Percentiles rank a stretch among this genome's conserved stretches.
Evolutionary conservation across 1,140 invertebrate species (phyloP).

Genomic region (Spodoptera litura): DNA sequence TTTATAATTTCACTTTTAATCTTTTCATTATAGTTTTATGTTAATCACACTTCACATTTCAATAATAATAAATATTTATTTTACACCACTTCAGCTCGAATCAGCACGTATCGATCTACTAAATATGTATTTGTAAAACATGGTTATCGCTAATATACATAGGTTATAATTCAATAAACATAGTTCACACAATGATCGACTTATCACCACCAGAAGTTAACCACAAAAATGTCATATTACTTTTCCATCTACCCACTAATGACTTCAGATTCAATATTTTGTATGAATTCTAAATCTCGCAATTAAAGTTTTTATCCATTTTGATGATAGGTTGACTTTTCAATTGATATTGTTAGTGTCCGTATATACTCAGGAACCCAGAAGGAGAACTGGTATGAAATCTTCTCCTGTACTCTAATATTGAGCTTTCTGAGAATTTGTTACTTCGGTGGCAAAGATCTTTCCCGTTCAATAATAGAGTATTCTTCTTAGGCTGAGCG

Average conservation of each 20-base stretch:
- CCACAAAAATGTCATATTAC: neutral
- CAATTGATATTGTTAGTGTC: slow-evolving; percentile 36
- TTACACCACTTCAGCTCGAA: no score
- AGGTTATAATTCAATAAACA: no score
- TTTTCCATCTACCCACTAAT: neutral
- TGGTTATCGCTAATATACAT: no score
- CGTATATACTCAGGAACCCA: slow-evolving; percentile 64
- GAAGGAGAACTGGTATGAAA: slow-evolving; percentile 50
- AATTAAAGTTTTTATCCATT: slow-evolving; percentile 52
- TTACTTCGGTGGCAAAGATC: slow-evolving; percentile 1
- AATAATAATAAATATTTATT: no score
- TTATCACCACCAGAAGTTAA: neutral
- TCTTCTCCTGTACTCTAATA: slow-evolving; percentile 12
- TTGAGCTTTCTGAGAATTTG: neutral
- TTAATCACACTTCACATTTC: no score
- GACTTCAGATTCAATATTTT: neutral
- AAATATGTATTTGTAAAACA: no score
- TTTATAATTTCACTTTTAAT: no score
- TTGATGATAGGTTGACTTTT: neutral
- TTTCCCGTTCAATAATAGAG: neutral
- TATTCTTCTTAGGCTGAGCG: neutral
- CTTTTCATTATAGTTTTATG: no score
- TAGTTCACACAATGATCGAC: no score
- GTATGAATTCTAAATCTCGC: slow-evolving; percentile 51
- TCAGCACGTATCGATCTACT: no score